phyloP scores from a whole-genome alignment of 2,888 invertebrate genomes.

The Eupithecia inturbata region DNA sequence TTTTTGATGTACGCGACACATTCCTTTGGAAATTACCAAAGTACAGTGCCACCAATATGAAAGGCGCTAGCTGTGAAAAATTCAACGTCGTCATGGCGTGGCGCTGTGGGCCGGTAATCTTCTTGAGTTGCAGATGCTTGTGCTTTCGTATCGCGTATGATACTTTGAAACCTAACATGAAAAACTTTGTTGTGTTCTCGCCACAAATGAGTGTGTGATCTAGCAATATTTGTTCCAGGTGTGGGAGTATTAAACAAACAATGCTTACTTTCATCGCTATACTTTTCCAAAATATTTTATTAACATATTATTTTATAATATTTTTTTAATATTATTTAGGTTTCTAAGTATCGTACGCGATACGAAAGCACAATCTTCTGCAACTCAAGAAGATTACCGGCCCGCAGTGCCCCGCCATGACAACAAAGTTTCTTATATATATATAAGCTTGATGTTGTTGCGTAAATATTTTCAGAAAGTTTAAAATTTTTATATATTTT shows the following conservation, averaged over 20 bases:
- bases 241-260: not conserved
- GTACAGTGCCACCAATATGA: not conserved
- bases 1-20: conserved; percentile 40
- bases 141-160: not conserved
- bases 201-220: not conserved
- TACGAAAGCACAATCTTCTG: not conserved
- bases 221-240: not conserved
- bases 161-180: no score
- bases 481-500: not conserved
- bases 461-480: not conserved
- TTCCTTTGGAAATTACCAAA: conserved; percentile 31
- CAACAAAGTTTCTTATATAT: no score
- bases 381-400: not conserved
- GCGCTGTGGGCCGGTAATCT: not conserved
- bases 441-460: not conserved
- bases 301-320: no score
- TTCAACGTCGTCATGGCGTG: not conserved
- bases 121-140: not conserved
- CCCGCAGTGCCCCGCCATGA: not conserved
- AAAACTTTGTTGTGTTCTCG: not conserved
- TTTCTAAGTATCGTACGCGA: not conserved
- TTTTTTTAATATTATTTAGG: no score
- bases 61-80: not conserved
- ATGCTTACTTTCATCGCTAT: not conserved
- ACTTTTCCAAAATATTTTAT: no score